Base-by-base conservation (phyloP, 2,113 vertebrate species). In the Seriola quinqueradiata region DNA sequence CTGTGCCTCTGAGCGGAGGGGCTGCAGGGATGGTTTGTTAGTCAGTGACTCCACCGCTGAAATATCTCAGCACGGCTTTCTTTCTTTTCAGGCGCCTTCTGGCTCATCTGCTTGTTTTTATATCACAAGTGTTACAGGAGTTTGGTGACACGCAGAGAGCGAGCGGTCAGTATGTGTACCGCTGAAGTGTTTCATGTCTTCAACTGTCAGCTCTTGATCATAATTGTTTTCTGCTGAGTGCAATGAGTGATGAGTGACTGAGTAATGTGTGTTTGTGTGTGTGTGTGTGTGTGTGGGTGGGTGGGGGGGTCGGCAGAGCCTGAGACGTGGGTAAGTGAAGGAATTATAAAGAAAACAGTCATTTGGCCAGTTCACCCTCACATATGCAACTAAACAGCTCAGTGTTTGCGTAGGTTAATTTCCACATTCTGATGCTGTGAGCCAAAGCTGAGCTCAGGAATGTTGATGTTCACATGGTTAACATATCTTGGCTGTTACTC, bases 301-400 rank as follows among this genome's bases (percentile, higher is more conserved):
- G 69, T 72, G 28, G 28, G 28, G 52, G 25, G 85, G 68, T 83
- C 74, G 75, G 78, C 28, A 44, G 52, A 82, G 65, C 40, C 46
- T 73, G 75, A 38, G 79, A 80, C 42, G 48, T 61, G 73, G 80
- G 54, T 69, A 70, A 77, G 83, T 75, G 61, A 73, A 79, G 69
- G 77, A 85, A 87, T 87, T 79, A 73, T 89, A 67, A 85, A 87
- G 88, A 91, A 88, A 92, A 89, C 70, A 89, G 36, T 87, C 5
- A 68, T 87, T 88, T 88, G 85, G 83, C 77, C 69, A 75, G 25
- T 64, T 28, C 23, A 40, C 65, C 32, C 68, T 80, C 83, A 87
- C 87, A 77, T 81, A 73, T 81, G 84, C 67, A 81, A 80, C 57
- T 61, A 66, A 61, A 77, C 71, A 72, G 48, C 34, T 34, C 12